These are phyloP conservation scores for Chalcosyrphus nemorum DNA, from an alignment of 2,888 invertebrate species.

Conservation along the genomic window DNA sequence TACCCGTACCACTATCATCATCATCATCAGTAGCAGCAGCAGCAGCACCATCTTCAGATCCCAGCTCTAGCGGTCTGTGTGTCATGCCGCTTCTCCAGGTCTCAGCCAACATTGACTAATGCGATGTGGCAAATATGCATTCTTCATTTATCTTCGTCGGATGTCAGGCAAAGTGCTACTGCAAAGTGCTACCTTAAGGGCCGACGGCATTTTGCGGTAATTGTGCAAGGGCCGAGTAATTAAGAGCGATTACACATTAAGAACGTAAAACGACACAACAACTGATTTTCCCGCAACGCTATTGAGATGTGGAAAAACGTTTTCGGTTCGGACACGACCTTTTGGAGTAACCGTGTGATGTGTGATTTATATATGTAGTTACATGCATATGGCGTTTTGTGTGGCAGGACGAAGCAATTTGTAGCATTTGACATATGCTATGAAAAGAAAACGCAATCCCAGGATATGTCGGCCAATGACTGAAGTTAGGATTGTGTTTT, in stretches of 20 bases:
- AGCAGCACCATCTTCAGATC: slow-evolving; percentile 33
- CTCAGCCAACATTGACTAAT: slow-evolving; percentile 65
- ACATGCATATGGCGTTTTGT: slow-evolving; percentile 59
- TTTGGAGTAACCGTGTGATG: slow-evolving; percentile 27
- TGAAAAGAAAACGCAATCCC: slow-evolving; percentile 36
- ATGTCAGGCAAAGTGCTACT: slow-evolving; percentile 72
- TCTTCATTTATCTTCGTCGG: slow-evolving; percentile 72
- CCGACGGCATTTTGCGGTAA: slow-evolving; percentile 71
- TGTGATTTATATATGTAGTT: slow-evolving; percentile 70
- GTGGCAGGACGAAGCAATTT: slow-evolving; percentile 66
- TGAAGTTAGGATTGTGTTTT: too few species aligned
- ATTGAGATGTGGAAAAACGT: slow-evolving; percentile 51
- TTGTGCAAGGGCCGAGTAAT: slow-evolving; percentile 71
- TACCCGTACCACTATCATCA: slow-evolving; percentile 44
- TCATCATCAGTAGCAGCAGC: slow-evolving; percentile 52
- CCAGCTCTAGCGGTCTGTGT: slow-evolving; percentile 17
- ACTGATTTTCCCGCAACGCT: slow-evolving; percentile 54
- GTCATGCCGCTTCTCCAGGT: slow-evolving; percentile 33
- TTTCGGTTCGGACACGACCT: slow-evolving; percentile 43
- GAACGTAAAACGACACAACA: slow-evolving; percentile 67
- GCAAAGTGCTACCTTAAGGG: slow-evolving; percentile 71
- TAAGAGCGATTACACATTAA: slow-evolving; percentile 73
- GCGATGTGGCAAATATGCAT: slow-evolving; percentile 73
- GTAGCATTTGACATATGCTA: slow-evolving; percentile 57
- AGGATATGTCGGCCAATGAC: slow-evolving; percentile 36